Base-by-base conservation (phyloP, 2,888 invertebrate species). In the Idaea biselata region DNA sequence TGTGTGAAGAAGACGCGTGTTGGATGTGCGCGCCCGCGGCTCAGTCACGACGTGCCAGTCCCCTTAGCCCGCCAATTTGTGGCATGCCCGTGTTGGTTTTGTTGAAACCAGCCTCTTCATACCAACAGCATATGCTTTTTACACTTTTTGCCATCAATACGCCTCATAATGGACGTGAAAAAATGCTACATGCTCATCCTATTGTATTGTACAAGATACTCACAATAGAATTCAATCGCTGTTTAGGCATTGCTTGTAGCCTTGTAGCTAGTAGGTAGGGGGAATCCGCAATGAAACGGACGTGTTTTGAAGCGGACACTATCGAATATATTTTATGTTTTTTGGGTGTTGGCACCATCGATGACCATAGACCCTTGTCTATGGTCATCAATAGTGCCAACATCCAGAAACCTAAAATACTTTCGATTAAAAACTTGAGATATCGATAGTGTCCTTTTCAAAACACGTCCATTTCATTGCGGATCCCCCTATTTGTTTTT, bases 61-160 rank as follows among this genome's bases (percentile, higher is more conserved):
- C 80, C 84, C 78, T 83, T 74, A 87, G 86, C 86, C 90, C 89
- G 89, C 89, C 91, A 91, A 91, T 91, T 92, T 91, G 91, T 84
- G 88, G 88, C 88, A 83, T 86, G 85, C 87, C 88, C 86, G 82
- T 91, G 91, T 91, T 92, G 91, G 91, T 91, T 92, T 92, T 91
- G 89, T 89, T 89, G 87, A 90, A 88, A 79, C 86, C 84, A 87
- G 84, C 87, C 77, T 87, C 89, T 89, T 89, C 90, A 89, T 89
- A 89, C 87, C 84, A 83, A 82, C 77, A 80, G 79, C 76, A 71
- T 73, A 75, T 64, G 67, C 78, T 84, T 86, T 88, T 89, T 89
- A 84, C 80, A 76, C 84, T 87, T 87, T 87, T 88, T 88, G 78
- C 83, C 76, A 77, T 74, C 68, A 72, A 71, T 67, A 69, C 65